A percentile compares a stretch with the other conserved stretches of the same genome.
phyloP scores from a whole-genome alignment of 2,888 invertebrate species.

The Acheta domesticus region DNA sequence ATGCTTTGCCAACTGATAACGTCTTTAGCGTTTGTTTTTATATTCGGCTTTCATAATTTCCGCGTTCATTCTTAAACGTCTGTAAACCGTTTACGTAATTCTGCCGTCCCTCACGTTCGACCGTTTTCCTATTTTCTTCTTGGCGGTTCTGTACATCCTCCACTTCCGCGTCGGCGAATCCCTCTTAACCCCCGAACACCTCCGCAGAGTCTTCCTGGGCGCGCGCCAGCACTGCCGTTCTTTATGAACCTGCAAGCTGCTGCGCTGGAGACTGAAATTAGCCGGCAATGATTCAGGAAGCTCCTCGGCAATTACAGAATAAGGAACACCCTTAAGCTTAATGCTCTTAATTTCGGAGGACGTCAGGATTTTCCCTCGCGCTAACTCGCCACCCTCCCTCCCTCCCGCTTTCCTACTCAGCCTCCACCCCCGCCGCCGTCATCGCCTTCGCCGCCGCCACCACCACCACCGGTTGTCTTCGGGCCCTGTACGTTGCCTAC shows the following conservation, averaged over 20 bases:
- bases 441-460: slow-evolving; percentile 1
- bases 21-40: too few relatives aligned
- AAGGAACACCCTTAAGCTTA: slow-evolving; percentile 18
- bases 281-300: slow-evolving; percentile 18
- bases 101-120: too few relatives aligned
- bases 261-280: not conserved
- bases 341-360: slow-evolving; percentile 6
- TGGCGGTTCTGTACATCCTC: too few relatives aligned
- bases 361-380: not conserved
- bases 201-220: too few relatives aligned
- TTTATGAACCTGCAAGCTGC: not conserved
- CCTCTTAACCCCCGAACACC: too few relatives aligned
- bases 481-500: too few relatives aligned
- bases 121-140: too few relatives aligned
- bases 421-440: not conserved
- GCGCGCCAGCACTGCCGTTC: not conserved
- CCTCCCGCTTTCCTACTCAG: not conserved
- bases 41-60: too few relatives aligned
- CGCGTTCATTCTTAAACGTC: too few relatives aligned
- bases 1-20: too few relatives aligned
- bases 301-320: not conserved
- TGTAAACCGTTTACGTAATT: too few relatives aligned
- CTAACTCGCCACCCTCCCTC: not conserved
- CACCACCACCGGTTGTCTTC: not conserved
- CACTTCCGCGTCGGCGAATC: too few relatives aligned